Conservation (phyloP, 2,113 vertebrate genomes). For the Acanthisitta chloris region DNA sequence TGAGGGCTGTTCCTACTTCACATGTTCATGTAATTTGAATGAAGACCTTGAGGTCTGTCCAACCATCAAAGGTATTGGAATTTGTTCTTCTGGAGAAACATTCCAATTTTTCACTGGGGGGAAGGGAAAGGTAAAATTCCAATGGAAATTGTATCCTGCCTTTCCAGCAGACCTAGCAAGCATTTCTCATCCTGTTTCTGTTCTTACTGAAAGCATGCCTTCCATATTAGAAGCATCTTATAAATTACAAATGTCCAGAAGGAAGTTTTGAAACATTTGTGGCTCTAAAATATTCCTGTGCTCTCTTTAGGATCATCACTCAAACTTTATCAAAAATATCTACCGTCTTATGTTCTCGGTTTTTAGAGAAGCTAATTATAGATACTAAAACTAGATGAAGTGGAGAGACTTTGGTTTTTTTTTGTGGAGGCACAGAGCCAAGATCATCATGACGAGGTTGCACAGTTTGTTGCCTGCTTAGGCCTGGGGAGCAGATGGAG, state of each 20-base stretch:
- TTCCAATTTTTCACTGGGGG: neutral
- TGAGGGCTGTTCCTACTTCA: neutral
- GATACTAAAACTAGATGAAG: neutral
- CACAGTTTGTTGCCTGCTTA: slow-evolving; percentile 38
- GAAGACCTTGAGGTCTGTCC: slow-evolving; percentile 24
- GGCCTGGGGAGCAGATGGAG: slow-evolving; percentile 51
- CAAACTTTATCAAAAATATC: slow-evolving; percentile 36
- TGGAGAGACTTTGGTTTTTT: neutral
- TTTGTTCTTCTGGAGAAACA: slow-evolving; percentile 18
- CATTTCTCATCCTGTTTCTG: neutral
- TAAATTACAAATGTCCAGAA: neutral
- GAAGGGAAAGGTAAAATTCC: slow-evolving; percentile 43
- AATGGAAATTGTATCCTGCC: slow-evolving; percentile 18
- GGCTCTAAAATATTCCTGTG: neutral
- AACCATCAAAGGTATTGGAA: slow-evolving; percentile 1
- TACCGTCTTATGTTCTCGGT: neutral
- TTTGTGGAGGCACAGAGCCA: neutral
- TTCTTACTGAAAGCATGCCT: neutral
- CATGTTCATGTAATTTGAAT: slow-evolving; percentile 20
- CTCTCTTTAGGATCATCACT: neutral
- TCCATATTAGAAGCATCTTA: neutral
- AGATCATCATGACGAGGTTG: slow-evolving; percentile 14
- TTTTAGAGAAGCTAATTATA: slow-evolving; percentile 36
- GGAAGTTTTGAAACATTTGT: neutral
- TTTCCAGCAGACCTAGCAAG: neutral